Evolutionary conservation across 2,797 vertebrate genomes (phyloP).

Genomic region (Menidia menidia): DNA sequence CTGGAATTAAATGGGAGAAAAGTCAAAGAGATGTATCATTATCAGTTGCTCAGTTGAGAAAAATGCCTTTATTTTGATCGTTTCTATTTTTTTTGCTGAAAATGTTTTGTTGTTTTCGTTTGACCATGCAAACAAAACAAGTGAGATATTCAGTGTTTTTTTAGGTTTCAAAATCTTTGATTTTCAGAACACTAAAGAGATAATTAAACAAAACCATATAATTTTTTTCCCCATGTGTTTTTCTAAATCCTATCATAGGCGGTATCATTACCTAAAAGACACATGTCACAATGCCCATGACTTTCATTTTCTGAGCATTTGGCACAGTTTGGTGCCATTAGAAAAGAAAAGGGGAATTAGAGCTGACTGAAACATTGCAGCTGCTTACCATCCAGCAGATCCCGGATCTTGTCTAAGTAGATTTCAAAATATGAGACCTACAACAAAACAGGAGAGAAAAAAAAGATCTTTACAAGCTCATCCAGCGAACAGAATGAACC

Average conservation of each 20-base stretch:
- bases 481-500: neutral
- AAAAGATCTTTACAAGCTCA: neutral
- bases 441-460: slow-evolving; percentile 18
- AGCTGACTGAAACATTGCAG: neutral
- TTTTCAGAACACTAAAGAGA: too few relatives aligned
- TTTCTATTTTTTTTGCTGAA: too few relatives aligned
- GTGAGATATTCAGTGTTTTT: too few relatives aligned
- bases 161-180: too few relatives aligned
- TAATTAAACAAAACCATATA: too few relatives aligned
- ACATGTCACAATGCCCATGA: neutral
- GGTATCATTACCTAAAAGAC: neutral
- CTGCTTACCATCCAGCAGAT: slow-evolving; percentile 93
- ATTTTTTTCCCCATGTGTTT: neutral
- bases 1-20: slow-evolving; percentile 69
- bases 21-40: neutral
- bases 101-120: too few relatives aligned
- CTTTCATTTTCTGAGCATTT: neutral
- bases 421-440: slow-evolving; percentile 99
- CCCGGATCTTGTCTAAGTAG: slow-evolving; percentile 98
- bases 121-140: too few relatives aligned
- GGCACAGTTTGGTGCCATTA: slow-evolving; percentile 5
- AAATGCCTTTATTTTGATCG: too few relatives aligned
- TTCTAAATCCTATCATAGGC: neutral
- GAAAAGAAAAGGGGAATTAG: neutral
- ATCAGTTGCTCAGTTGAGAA: too few relatives aligned